Conservation (phyloP, 1,140 invertebrate species). For the Nomia melanderi region DNA sequence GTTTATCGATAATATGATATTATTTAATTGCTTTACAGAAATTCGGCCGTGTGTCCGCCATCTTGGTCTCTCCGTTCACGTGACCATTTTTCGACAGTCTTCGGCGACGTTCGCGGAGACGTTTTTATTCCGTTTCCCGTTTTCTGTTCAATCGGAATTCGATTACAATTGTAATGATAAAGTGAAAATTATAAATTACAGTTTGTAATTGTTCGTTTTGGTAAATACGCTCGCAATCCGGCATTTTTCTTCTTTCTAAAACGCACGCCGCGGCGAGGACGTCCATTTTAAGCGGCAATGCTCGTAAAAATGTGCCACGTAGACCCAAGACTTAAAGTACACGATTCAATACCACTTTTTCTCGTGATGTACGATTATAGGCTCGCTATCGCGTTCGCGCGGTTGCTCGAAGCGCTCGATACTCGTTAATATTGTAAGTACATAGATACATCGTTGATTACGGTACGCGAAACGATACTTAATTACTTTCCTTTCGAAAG, state of each 20-base stretch:
- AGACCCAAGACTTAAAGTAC: not conserved
- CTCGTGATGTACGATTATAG: constrained; percentile 28
- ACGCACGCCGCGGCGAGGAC: not conserved
- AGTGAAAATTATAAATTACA: too few species aligned
- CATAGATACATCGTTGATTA: constrained; percentile 58
- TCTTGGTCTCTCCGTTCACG: not conserved
- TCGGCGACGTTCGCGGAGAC: not conserved
- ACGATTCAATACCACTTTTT: not conserved
- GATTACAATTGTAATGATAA: not conserved
- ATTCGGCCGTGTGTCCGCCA: not conserved
- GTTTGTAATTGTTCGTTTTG: too few species aligned
- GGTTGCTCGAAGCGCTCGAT: constrained; percentile 40
- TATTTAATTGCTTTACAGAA: constrained; percentile 30
- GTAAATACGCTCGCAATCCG: too few species aligned
- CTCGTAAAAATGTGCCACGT: not conserved
- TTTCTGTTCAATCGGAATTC: not conserved
- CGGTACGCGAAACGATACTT: constrained; percentile 43
- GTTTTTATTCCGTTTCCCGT: not conserved
- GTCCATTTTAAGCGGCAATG: not conserved
- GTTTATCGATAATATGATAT: not conserved
- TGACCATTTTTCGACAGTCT: not conserved
- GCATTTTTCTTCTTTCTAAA: too few species aligned
- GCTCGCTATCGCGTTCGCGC: constrained; percentile 31
- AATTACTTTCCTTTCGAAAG: constrained; percentile 17
- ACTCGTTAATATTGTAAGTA: constrained; percentile 57